Conservation (phyloP, 1,140 invertebrate genomes). For the Drosophila ambigua region DNA sequence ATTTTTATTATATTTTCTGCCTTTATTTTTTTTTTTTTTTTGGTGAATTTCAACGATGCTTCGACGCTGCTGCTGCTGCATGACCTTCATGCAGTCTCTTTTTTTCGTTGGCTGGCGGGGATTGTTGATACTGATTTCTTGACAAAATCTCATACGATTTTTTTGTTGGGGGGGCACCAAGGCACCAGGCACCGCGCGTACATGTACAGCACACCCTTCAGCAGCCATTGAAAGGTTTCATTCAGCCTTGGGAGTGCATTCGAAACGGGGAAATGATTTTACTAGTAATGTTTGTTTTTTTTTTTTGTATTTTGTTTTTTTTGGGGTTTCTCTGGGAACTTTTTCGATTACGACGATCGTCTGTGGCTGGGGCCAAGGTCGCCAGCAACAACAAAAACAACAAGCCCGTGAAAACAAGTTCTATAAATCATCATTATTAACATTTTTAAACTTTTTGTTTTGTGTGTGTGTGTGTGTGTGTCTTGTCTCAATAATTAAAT, state of each 20-base stretch:
- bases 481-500: slow-evolving; percentile 9
- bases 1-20: slow-evolving; percentile 21
- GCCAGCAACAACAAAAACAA: slow-evolving; percentile 13
- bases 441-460: neutral
- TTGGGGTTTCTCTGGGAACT: slow-evolving; percentile 54
- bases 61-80: slow-evolving; percentile 14
- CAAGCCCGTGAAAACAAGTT: slow-evolving; percentile 29
- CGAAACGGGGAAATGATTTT: slow-evolving; percentile 45
- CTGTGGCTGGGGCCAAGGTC: slow-evolving; percentile 41
- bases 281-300: neutral
- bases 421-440: slow-evolving; percentile 51
- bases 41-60: slow-evolving; percentile 17
- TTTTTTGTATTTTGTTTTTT: slow-evolving; percentile 23
- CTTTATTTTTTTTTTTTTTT: slow-evolving; percentile 24
- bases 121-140: slow-evolving; percentile 1
- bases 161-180: neutral
- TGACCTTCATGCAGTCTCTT: slow-evolving; percentile 25
- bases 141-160: slow-evolving; percentile 30
- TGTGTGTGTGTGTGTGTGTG: neutral
- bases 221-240: slow-evolving; percentile 50
- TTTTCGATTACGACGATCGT: slow-evolving; percentile 43
- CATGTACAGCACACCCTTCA: slow-evolving; percentile 26
- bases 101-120: slow-evolving; percentile 12
- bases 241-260: slow-evolving; percentile 42
- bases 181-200: too few species aligned